A percentile compares a stretch with the other conserved stretches of the same genome.
These are phyloP conservation scores for pig (Sus scrofa) DNA, from an alignment of 2,113 vertebrate species.

Conservation along the genomic window T2T-Sscrofa CM000812.6:11300001-11300500, in stretches of 20 bases:
- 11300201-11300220: neutral
- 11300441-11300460: neutral
- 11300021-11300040: neutral
- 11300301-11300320: neutral
- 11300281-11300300: neutral
- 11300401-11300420: neutral
- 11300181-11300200: neutral
- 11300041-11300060: neutral
- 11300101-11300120: neutral
- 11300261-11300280: neutral
- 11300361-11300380: rapidly evolving
- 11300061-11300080: neutral
- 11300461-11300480: neutral
- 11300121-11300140: neutral
- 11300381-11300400: neutral
- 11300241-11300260: neutral
- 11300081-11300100: neutral
- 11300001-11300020: neutral
- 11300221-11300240: neutral
- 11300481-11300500: neutral
- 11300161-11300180: neutral
- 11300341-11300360: neutral
- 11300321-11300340: neutral
- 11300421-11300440: neutral
- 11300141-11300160: neutral